Evolutionary conservation across 2,113 vertebrate genomes (phyloP).

Genomic region (Catharus minimus): DNA sequence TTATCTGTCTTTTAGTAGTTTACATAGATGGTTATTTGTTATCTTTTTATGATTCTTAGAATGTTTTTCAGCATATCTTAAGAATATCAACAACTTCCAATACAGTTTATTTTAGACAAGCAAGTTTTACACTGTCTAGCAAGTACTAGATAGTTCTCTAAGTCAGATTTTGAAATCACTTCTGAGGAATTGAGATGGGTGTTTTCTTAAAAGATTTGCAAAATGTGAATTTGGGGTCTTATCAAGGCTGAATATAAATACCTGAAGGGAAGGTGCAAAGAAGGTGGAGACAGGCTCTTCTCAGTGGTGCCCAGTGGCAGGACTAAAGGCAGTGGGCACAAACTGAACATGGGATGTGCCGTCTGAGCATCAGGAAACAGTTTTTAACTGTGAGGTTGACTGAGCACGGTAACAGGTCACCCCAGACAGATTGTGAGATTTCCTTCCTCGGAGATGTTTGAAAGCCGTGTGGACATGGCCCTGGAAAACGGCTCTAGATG

Average conservation of each 20-base stretch:
- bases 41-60: neutral
- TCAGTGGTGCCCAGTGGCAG: neutral
- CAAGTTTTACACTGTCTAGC: neutral
- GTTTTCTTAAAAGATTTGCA: neutral
- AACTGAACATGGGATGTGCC: accelerated
- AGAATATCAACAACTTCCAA: neutral
- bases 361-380: neutral
- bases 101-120: neutral
- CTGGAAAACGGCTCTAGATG: neutral
- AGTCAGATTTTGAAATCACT: neutral
- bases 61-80: neutral
- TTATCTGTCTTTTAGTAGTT: neutral
- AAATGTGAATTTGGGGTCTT: neutral
- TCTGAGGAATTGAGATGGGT: neutral
- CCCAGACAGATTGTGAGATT: neutral
- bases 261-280: neutral
- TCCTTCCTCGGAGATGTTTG: neutral
- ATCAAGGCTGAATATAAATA: neutral
- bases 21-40: neutral
- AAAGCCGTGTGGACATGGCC: neutral
- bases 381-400: neutral
- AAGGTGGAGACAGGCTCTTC: neutral
- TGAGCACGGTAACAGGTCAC: neutral
- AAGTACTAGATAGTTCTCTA: neutral
- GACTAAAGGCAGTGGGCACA: neutral